Conservation (phyloP, 2,888 invertebrate species). For the Agonopterix alstromeriana region DNA sequence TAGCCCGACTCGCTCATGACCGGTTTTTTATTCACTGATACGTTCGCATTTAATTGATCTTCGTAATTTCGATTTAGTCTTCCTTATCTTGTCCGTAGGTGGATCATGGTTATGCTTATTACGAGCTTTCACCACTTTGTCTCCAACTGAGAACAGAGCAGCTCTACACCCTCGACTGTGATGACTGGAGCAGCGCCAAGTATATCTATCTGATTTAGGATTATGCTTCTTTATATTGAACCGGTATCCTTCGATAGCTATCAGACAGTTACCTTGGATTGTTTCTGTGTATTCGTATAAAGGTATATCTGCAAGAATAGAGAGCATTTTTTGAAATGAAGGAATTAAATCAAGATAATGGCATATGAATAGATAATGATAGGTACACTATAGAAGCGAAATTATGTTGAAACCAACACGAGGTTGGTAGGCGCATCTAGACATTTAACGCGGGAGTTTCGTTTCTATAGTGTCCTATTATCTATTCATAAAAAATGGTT, state of each 20-base stretch:
- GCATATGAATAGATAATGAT: too few relatives aligned
- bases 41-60: not conserved
- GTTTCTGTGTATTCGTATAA: not conserved
- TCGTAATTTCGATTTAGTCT: not conserved
- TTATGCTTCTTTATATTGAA: constrained; percentile 12
- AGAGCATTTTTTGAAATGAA: not conserved
- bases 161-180: constrained; percentile 8
- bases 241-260: constrained; percentile 13
- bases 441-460: too few relatives aligned
- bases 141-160: constrained; percentile 12
- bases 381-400: too few relatives aligned
- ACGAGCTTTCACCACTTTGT: constrained; percentile 11
- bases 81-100: not conserved
- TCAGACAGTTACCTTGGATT: constrained; percentile 11
- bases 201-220: constrained; percentile 5
- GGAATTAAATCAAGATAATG: too few relatives aligned
- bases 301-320: not conserved
- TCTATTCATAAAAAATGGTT: too few relatives aligned
- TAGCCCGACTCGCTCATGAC: too few relatives aligned
- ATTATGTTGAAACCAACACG: too few relatives aligned
- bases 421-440: too few relatives aligned
- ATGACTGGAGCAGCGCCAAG: constrained; percentile 4
- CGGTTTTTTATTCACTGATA: not conserved
- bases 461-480: too few relatives aligned
- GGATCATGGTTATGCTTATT: constrained; percentile 12